These are phyloP conservation scores for Drosophila parvula DNA, from an alignment of 1,140 invertebrate species.

Conservation along the genomic window DNA sequence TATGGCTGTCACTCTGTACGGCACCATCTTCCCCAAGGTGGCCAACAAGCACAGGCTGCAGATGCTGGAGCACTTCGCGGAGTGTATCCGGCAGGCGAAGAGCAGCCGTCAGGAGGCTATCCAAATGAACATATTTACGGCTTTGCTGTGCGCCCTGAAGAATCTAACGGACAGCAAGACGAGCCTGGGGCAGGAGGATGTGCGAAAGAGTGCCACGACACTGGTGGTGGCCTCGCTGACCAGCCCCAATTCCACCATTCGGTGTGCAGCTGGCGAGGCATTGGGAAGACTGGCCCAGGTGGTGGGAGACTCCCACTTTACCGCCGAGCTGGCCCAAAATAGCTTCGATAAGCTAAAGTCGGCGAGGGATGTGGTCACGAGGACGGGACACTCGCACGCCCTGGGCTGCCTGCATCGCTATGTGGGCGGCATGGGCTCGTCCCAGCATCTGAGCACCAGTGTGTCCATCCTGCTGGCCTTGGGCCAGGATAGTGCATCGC, in stretches of 20 bases:
- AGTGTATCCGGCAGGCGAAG: constrained; percentile 97
- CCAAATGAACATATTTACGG: constrained; percentile 98
- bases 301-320: constrained; percentile 92
- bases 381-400: constrained; percentile 96
- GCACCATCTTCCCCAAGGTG: constrained; percentile 96
- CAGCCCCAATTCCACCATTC: constrained; percentile 92
- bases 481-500: constrained; percentile 92
- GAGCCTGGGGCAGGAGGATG: constrained; percentile 94
- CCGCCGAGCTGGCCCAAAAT: constrained; percentile 94
- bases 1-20: constrained; percentile 96
- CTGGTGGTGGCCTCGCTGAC: constrained; percentile 92
- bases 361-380: constrained; percentile 93
- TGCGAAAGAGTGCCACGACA: constrained; percentile 92
- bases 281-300: constrained; percentile 95
- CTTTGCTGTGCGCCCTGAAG: constrained; percentile 94
- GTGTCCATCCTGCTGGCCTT: constrained; percentile 97
- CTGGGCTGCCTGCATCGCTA: constrained; percentile 96
- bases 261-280: constrained; percentile 95
- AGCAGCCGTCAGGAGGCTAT: constrained; percentile 96
- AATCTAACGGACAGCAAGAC: constrained; percentile 94
- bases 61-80: constrained; percentile 98
- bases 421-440: constrained; percentile 95
- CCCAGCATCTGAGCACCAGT: constrained; percentile 96
- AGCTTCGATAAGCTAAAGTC: constrained; percentile 96
- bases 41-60: constrained; percentile 98